Evolutionary conservation across 1,140 invertebrate species (phyloP).

Genomic region (Melanaphis sacchari): DNA sequence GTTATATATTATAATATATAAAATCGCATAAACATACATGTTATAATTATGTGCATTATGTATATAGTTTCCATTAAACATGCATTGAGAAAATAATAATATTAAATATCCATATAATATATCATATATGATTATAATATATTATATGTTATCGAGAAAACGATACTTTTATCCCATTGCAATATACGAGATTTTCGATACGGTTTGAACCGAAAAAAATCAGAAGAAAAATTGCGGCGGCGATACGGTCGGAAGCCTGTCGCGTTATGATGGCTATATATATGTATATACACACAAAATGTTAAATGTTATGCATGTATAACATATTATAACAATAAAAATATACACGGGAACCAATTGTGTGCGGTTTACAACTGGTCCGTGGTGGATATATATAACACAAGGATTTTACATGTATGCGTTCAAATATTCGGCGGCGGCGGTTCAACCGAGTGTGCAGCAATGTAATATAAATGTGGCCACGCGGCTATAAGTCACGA

Average conservation of each 20-base stretch:
- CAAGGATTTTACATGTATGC: background rate
- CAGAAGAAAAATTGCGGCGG: conserved; percentile 17
- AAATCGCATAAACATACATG: background rate
- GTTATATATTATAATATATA: background rate
- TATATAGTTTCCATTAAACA: no score
- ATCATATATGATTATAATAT: no score
- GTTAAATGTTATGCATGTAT: background rate
- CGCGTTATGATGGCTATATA: background rate
- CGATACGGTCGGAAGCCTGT: background rate
- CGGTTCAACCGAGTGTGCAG: background rate
- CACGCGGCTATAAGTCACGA: background rate
- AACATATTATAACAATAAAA: background rate
- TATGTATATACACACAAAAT: background rate
- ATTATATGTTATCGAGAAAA: background rate
- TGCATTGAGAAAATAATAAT: no score
- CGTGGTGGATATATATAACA: background rate
- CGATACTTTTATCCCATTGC: background rate
- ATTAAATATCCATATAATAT: no score
- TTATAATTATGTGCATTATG: background rate
- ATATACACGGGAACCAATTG: background rate
- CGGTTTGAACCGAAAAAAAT: background rate
- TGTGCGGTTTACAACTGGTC: background rate
- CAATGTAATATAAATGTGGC: background rate
- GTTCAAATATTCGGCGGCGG: background rate
- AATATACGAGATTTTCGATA: background rate